A percentile compares a stretch with the other conserved stretches of the same genome.
These are phyloP conservation scores for Aphidius colemani DNA, from an alignment of 2,888 invertebrate genomes.

Conservation along the genomic window DNA sequence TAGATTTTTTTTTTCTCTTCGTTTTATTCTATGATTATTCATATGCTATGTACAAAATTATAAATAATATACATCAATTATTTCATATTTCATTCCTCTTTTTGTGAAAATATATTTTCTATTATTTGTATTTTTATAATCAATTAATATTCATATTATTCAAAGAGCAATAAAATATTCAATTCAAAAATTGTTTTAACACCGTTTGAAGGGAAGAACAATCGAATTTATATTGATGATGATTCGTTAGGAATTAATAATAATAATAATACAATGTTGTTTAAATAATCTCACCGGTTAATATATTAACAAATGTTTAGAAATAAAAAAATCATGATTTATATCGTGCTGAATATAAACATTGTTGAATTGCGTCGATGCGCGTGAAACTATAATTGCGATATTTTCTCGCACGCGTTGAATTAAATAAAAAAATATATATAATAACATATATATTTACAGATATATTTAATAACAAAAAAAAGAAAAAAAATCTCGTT, in stretches of 20 bases:
- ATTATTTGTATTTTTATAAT: no score
- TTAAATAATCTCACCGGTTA: not conserved
- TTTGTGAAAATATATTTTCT: not conserved
- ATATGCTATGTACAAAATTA: not conserved
- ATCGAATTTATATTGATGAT: no score
- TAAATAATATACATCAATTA: slow-evolving; percentile 20
- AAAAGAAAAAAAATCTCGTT: slow-evolving; percentile 1
- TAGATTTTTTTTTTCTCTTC: not conserved
- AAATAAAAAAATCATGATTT: not conserved
- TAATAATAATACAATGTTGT: no score
- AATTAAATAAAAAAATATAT: not conserved
- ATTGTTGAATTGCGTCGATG: slow-evolving; percentile 13
- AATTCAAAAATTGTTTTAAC: no score
- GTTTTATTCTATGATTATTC: not conserved
- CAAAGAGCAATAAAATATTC: no score
- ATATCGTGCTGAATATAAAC: not conserved
- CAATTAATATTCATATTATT: no score
- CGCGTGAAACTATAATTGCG: slow-evolving; percentile 27
- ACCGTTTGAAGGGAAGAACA: no score
- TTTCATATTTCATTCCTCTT: not conserved
- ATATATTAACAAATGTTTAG: slow-evolving; percentile 23
- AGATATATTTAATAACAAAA: no score
- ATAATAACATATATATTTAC: slow-evolving; percentile 3
- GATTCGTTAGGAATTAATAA: no score
- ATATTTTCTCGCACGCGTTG: slow-evolving; percentile 24